These are phyloP conservation scores for Glossophaga mutica DNA, from an alignment of 2,797 vertebrate genomes.

Conservation along the genomic window DNA sequence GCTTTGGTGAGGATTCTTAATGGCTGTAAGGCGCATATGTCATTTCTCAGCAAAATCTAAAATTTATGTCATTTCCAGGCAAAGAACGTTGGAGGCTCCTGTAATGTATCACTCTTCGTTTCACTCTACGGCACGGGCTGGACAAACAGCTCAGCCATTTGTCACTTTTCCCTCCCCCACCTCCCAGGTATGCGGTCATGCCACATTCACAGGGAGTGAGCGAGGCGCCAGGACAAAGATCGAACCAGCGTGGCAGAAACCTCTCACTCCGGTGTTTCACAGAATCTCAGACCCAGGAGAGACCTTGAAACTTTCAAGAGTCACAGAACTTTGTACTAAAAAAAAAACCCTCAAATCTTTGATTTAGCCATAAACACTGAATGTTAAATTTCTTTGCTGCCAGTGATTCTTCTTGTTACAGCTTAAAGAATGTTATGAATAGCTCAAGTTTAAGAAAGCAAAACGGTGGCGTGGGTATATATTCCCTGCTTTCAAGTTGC, in stretches of 20 bases:
- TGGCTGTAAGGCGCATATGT: not conserved
- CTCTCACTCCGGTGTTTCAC: not conserved
- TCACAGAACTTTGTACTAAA: not conserved
- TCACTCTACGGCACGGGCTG: not conserved
- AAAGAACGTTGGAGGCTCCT: slow-evolving; percentile 22
- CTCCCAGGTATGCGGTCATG: not conserved
- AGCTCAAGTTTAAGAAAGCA: not conserved
- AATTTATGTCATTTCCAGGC: slow-evolving; percentile 48
- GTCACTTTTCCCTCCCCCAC: not conserved
- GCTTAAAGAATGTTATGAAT: not conserved
- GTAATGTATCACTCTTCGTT: slow-evolving; percentile 7
- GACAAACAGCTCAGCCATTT: not conserved
- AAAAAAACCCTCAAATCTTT: not conserved
- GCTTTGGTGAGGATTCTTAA: slow-evolving; percentile 51
- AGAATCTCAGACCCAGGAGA: not conserved
- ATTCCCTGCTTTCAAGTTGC: not conserved
- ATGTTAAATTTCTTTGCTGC: not conserved
- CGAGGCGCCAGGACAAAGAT: not conserved
- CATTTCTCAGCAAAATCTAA: slow-evolving; percentile 68
- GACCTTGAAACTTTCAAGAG: slow-evolving; percentile 2
- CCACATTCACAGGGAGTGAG: not conserved
- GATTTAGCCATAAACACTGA: not conserved
- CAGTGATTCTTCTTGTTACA: not conserved
- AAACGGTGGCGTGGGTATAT: not conserved
- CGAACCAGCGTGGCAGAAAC: not conserved